Percentiles rank a stretch among this genome's conserved stretches.
phyloP scores from a whole-genome alignment of 2,797 vertebrate genomes.

The Sebastes cheni region DNA sequence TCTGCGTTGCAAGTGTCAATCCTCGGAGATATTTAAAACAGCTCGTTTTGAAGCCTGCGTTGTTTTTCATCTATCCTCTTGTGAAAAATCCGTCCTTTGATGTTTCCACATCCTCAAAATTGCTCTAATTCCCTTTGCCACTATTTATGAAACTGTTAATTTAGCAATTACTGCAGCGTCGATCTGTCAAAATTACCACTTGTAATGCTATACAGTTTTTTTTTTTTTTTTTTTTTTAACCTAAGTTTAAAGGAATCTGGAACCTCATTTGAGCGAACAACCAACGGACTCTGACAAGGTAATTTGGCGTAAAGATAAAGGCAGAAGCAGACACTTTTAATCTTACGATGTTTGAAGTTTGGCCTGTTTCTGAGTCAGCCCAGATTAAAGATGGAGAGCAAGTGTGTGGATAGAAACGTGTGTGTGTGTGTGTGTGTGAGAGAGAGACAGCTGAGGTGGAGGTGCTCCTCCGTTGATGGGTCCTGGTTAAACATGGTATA shows the following conservation, averaged over 20 bases:
- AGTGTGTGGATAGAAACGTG: background rate
- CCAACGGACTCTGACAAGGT: conserved; percentile 29
- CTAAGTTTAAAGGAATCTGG: conserved; percentile 16
- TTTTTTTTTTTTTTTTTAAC: background rate
- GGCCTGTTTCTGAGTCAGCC: conserved; percentile 41
- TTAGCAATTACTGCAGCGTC: conserved; percentile 52
- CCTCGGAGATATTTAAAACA: conserved; percentile 55
- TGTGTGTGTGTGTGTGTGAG: background rate
- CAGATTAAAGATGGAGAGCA: conserved; percentile 54
- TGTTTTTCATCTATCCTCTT: conserved; percentile 45
- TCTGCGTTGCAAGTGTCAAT: conserved; percentile 16
- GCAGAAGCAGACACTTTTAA: conserved; percentile 51
- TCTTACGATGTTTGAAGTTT: conserved; percentile 65
- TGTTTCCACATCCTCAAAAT: conserved; percentile 49
- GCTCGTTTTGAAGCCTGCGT: conserved; percentile 26
- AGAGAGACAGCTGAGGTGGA: conserved; percentile 37
- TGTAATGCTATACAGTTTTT: background rate
- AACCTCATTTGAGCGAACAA: conserved; percentile 36
- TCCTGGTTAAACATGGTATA: conserved; percentile 56
- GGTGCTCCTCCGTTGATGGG: conserved; percentile 38
- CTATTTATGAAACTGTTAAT: conserved; percentile 64
- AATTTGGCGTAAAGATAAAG: conserved; percentile 54
- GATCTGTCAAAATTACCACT: conserved; percentile 39
- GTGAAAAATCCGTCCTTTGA: conserved; percentile 55
- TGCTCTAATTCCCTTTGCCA: conserved; percentile 42